phyloP scores from a whole-genome alignment of 64 coral and sea anemone genomes.

The Montipora sp. region DNA sequence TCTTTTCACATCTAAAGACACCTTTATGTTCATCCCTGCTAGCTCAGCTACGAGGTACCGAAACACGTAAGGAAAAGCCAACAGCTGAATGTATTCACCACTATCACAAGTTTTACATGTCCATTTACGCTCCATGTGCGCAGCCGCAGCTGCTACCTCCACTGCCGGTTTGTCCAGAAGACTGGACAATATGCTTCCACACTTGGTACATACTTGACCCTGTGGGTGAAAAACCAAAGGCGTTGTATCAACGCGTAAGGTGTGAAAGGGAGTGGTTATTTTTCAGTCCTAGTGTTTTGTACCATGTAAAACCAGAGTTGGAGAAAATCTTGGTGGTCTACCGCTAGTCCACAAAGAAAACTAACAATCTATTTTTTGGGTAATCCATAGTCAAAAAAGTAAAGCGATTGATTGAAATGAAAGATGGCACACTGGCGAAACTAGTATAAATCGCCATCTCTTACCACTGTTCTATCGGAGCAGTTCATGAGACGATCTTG shows the following conservation, averaged over 20 bases:
- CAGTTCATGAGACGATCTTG: conserved; percentile 98
- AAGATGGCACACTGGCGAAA: no score
- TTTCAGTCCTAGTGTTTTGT: no score
- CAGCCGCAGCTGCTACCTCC: conserved; percentile 84
- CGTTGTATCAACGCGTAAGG: neutral
- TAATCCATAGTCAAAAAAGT: no score
- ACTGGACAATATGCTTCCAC: conserved; percentile 91
- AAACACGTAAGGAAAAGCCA: conserved; percentile 96
- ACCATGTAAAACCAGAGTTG: no score
- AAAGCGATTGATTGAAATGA: no score
- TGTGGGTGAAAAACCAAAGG: neutral
- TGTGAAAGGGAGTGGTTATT: neutral
- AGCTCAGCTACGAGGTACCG: conserved; percentile 96
- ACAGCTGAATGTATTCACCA: conserved; percentile 75
- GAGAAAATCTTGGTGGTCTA: no score
- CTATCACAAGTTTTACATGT: conserved; percentile 85
- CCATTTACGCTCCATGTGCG: conserved; percentile 87
- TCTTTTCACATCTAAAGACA: conserved; percentile 83
- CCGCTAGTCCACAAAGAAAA: no score
- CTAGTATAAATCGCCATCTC: neutral
- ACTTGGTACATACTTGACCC: conserved; percentile 91
- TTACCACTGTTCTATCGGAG: conserved; percentile 88
- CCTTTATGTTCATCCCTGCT: conserved; percentile 96
- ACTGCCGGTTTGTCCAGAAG: conserved; percentile 82
- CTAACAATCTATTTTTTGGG: no score